Base-by-base conservation (phyloP, 2,113 vertebrate genomes). In the Odocoileus hemionus region DNA sequence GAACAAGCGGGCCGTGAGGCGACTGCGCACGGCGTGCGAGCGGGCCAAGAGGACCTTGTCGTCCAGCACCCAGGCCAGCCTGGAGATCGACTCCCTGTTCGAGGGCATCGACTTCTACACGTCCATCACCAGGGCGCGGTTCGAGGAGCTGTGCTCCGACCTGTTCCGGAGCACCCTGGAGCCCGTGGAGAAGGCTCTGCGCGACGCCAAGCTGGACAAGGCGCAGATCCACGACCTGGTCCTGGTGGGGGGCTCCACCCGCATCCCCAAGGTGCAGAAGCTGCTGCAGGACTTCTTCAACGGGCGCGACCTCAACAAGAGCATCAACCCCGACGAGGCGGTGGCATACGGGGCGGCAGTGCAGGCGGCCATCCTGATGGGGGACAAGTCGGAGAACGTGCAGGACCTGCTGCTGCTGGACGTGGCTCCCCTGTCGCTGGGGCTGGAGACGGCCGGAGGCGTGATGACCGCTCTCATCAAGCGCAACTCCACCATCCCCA, bases 381-480 rank as follows among this genome's bases (percentile, higher is more conserved):
- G 99, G 10, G 99, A 99, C 98, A 99, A 99, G 98, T 99, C 99
- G 3, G 99, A 99, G 98, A 99, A 99, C 55, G 99, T 99, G 43
- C 99, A 99, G 98, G 99, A 99, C 97, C 98, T 99, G 91, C 98
- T 99, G 85, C 98, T 99, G 95, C 98, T 99, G 98, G 99, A 99
- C 67, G 99, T 99, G 92, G 99, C 99, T 0, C 99, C 99, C 15
- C 98, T 99, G 55, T 99, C 99, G 70, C 97, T 99, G 98, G 99
- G 99, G 96, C 99, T 99, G 92, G 99, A 99, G 98, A 99, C 99
- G 0, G 99, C 99, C 82, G 99, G 99, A 45, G 99, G 99, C 88
- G 99, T 99, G 90, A 99, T 99, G 99, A 99, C 99, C 1, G 99
- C 99, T 28, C 99, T 99, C 95, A 99, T 99, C 98, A 99, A 99